These are phyloP conservation scores for Tetragonula clypearis DNA, from an alignment of 1,140 invertebrate genomes.

Conservation along the genomic window DNA sequence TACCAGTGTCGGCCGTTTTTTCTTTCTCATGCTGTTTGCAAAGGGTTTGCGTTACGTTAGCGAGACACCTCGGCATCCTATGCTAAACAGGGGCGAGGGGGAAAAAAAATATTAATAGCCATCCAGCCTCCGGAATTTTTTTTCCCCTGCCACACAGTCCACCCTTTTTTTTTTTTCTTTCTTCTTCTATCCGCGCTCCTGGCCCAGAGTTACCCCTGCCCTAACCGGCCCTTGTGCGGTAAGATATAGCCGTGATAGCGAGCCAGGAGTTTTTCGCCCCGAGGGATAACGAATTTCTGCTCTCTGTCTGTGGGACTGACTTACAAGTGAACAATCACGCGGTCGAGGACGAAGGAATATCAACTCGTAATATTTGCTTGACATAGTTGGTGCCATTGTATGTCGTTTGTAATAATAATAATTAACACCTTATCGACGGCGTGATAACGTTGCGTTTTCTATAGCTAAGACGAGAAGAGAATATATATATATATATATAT, in stretches of 20 bases:
- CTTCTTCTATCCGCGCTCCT: not conserved
- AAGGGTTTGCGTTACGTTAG: slow-evolving; percentile 68
- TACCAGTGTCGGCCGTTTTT: slow-evolving; percentile 44
- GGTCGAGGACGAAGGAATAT: not conserved
- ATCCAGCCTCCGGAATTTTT: slow-evolving; percentile 74
- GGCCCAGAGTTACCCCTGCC: slow-evolving; percentile 39
- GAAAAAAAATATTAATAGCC: slow-evolving; percentile 79
- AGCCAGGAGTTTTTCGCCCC: slow-evolving; percentile 4
- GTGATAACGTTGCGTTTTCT: too few relatives aligned
- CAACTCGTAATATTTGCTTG: too few relatives aligned
- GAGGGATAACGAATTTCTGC: slow-evolving; percentile 61
- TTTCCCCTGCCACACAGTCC: slow-evolving; percentile 57
- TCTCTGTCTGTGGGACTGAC: slow-evolving; percentile 9
- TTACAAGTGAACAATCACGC: slow-evolving; percentile 45
- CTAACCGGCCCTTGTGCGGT: slow-evolving; percentile 70
- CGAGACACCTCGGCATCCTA: slow-evolving; percentile 62
- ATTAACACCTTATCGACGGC: too few relatives aligned
- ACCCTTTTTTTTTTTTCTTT: not conserved
- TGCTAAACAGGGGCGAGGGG: slow-evolving; percentile 78
- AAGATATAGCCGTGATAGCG: slow-evolving; percentile 78
- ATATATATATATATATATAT: too few relatives aligned
- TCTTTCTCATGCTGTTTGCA: slow-evolving; percentile 68
- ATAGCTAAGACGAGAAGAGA: too few relatives aligned
- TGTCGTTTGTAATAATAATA: too few relatives aligned
- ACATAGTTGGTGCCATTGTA: too few relatives aligned